Percentiles rank a stretch among this genome's conserved stretches.
phyloP scores from a whole-genome alignment of 2,797 vertebrate genomes.

The Tamandua tetradactyla region DNA sequence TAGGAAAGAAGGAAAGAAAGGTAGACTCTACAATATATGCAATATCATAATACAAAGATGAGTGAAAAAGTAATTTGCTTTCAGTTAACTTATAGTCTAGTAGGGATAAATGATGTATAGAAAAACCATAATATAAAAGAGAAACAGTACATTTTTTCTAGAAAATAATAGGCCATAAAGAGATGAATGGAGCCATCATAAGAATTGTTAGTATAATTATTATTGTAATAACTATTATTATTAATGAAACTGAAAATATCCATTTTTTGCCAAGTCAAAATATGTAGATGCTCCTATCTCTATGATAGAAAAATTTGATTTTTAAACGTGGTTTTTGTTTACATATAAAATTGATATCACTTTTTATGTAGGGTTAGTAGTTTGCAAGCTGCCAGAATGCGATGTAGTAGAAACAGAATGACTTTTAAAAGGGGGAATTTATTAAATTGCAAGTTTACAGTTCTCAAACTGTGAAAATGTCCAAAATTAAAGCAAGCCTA shows the following conservation, averaged over 20 bases:
- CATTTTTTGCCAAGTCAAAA: conserved; percentile 29
- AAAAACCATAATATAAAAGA: not conserved
- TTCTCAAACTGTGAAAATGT: no score
- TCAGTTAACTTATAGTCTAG: not conserved
- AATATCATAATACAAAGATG: not conserved
- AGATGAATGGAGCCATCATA: not conserved
- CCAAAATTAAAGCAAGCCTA: no score
- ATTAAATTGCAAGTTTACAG: no score
- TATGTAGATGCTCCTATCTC: not conserved
- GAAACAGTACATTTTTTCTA: conserved; percentile 32
- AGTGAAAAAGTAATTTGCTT: not conserved
- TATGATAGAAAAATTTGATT: not conserved
- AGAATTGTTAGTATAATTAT: conserved; percentile 11
- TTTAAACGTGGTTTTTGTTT: not conserved
- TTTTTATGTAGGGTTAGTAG: no score
- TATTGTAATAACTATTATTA: not conserved
- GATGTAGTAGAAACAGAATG: no score
- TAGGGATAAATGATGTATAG: not conserved
- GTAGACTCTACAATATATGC: not conserved
- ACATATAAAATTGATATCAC: not conserved
- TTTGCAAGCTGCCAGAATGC: no score
- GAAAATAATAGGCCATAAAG: not conserved
- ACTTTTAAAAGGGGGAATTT: no score
- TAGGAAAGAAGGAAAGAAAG: not conserved
- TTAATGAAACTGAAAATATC: not conserved